Base-by-base conservation (phyloP, 2,888 invertebrate species). In the Acrobasis repandana region DNA sequence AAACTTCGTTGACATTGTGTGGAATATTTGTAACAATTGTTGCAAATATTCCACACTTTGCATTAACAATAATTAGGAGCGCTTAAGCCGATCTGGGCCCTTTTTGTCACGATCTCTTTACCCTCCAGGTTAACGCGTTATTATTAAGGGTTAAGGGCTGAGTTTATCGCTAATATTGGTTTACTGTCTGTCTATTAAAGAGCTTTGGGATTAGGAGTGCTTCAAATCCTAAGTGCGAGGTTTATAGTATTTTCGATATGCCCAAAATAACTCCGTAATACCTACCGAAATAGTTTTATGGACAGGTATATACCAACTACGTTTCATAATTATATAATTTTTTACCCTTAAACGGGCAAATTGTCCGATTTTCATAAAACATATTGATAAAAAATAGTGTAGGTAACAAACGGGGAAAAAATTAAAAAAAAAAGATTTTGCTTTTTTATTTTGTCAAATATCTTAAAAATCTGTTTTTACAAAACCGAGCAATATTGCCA, bases 21-120 rank as follows among this genome's bases (percentile, higher is more conserved):
- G 34, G 50, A 59, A 33, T n/a, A 50, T 28, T 50, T 28, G 11
- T 11, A 50, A 28, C 49, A 50, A 11, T 16, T 54, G 15, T 33
- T 18, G n/a, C 28, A 28, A 56, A 46, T 46, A 11, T 28, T 3
- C 10, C 5, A n/a, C 1, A 43, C 34, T 52, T 34, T 9, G 16
- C 16, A 16, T 9, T 16, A 20, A 9, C 38, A 54, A 54, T 54
- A 54, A 54, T 54, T 54, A 54, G 18, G 54, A 38, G 36, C 54
- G 54, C 38, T 18, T 52, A 54, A 54, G 54, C 54, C 38, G 38
- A 38, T 18, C 54, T 60, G 28, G 20, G 34, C 9, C 20, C 48
- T 38, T 38, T 14, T n/a, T 43, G 54, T 54, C 54, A 54, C 54
- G 54, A 9, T 14, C 54, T 16, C 38, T 43, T 38, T 52, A 36